phyloP scores from a whole-genome alignment of 2,113 vertebrate genomes.

The Phasianus colchicus region DNA sequence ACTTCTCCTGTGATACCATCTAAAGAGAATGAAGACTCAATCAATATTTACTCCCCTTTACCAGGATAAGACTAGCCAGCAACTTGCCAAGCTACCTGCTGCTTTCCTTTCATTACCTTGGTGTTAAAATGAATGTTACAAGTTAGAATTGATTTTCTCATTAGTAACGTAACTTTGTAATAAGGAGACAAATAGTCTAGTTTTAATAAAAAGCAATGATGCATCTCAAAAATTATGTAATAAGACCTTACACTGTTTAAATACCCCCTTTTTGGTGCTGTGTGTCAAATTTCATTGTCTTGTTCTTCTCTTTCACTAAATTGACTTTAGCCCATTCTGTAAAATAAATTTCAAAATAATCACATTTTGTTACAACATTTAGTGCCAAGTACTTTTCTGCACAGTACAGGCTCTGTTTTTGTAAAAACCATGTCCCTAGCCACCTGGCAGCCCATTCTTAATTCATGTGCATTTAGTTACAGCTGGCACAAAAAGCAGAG shows the following conservation, averaged over 20 bases:
- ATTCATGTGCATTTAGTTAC: conserved; percentile 17
- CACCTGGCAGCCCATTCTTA: conserved; percentile 25
- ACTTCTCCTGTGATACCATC: background rate
- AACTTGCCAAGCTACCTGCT: background rate
- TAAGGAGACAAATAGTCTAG: background rate
- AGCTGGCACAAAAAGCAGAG: conserved; percentile 29
- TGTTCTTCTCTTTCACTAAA: conserved; percentile 10
- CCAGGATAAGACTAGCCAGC: background rate
- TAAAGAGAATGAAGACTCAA: background rate
- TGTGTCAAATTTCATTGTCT: background rate
- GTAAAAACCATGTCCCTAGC: background rate
- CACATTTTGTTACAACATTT: background rate
- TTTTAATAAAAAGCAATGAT: background rate
- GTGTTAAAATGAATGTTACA: background rate
- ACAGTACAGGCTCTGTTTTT: conserved; percentile 11
- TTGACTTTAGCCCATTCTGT: background rate
- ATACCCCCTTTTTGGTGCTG: background rate
- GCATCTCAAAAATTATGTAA: background rate
- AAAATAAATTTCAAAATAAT: background rate
- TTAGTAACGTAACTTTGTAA: background rate
- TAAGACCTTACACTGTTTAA: background rate
- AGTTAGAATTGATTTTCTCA: background rate
- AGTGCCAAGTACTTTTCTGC: background rate
- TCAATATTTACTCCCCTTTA: background rate
- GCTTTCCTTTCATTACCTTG: background rate